Conservation (phyloP, 2,888 invertebrate species). For the Balanococcus diminutus region DNA sequence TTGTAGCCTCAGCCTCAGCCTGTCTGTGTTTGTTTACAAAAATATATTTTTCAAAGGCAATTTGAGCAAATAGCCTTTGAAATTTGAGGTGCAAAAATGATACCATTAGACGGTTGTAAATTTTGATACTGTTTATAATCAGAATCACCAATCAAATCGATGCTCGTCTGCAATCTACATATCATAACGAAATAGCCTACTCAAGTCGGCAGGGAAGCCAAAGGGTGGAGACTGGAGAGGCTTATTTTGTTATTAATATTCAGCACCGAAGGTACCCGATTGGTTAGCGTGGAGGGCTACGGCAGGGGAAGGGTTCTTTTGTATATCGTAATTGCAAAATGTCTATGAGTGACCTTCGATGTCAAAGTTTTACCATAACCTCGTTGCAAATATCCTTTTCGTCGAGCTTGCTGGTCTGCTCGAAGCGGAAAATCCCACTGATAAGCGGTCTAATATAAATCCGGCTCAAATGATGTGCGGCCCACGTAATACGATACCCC, state of each 20-base stretch:
- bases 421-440: background rate
- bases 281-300: background rate
- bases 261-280: background rate
- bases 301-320: background rate
- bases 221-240: background rate
- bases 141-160: background rate
- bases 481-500: background rate
- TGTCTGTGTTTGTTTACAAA: too few species aligned
- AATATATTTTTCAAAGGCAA: too few species aligned
- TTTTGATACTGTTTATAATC: background rate
- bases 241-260: background rate
- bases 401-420: background rate
- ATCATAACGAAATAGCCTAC: background rate
- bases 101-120: too few species aligned
- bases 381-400: background rate
- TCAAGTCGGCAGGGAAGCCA: background rate
- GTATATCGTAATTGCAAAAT: background rate
- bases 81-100: too few species aligned
- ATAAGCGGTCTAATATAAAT: background rate
- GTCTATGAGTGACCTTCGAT: background rate
- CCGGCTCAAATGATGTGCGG: conserved; percentile 5
- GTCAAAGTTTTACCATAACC: background rate
- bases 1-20: too few species aligned
- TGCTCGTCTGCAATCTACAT: background rate
- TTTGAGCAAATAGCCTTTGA: too few species aligned